Conservation (phyloP, 2,797 vertebrate genomes). For the Diplodus sargus region DNA sequence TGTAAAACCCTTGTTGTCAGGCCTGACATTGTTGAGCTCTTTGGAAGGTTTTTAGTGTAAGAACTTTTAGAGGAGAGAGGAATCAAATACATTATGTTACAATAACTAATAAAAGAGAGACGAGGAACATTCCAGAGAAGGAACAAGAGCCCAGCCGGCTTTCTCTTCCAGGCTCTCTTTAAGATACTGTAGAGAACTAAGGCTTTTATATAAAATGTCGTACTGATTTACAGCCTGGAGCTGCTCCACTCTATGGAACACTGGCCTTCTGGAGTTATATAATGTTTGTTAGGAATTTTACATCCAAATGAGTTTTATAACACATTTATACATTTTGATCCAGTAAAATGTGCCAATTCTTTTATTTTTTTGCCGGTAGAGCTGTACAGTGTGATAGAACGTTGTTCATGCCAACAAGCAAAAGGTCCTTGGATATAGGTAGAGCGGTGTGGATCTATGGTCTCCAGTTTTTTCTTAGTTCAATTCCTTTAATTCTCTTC, state of each 20-base stretch:
- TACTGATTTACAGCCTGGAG: slow-evolving; percentile 39
- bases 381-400: neutral
- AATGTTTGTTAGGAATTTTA: slow-evolving; percentile 42
- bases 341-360: slow-evolving; percentile 13
- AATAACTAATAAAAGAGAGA: slow-evolving; percentile 30
- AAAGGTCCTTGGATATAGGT: neutral
- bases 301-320: slow-evolving; percentile 42
- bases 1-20: neutral
- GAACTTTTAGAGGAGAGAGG: slow-evolving; percentile 23
- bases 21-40: neutral
- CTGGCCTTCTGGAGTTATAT: slow-evolving; percentile 1
- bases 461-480: neutral
- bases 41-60: slow-evolving; percentile 28
- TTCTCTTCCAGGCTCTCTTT: slow-evolving; percentile 11
- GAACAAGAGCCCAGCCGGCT: slow-evolving; percentile 5
- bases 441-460: neutral
- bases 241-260: slow-evolving; percentile 12
- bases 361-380: slow-evolving; percentile 10
- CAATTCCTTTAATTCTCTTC: neutral
- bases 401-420: neutral
- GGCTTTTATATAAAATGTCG: slow-evolving; percentile 29
- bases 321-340: slow-evolving; percentile 45
- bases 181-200: slow-evolving; percentile 9
- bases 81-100: slow-evolving; percentile 30
- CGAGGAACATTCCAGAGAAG: neutral